Base-by-base conservation (phyloP, 2,113 vertebrate genomes). In the Eclectus roratus region DNA sequence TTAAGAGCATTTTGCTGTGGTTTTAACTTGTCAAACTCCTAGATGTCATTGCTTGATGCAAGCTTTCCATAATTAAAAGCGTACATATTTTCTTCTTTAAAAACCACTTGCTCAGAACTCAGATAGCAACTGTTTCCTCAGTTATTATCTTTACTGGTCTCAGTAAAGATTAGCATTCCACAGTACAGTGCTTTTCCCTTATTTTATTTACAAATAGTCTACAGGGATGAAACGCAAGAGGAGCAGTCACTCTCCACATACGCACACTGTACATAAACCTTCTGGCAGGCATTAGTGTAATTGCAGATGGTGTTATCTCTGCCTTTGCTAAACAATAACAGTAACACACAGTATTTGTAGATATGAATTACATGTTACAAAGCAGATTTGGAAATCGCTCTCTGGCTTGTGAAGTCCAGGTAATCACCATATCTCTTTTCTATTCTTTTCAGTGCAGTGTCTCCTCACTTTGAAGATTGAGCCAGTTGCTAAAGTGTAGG, bases 301-400 rank as follows among this genome's bases (percentile, higher is more conserved):
- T 1, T 52, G 66, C 43, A 52, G 58, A 5, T 10, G 25, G 46
- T 1, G 33, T 2, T 6, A n/a, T 9, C 50, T 79, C 37, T 68
- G 61, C 27, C 44, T 52, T 43, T 46, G 31, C 43, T 47, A n/a
- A 31, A 53, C 41, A 47, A 5, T 1, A 16, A 7, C 46, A 88
- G 56, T 28, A 64, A 20, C 61, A 13, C 14, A 17, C 12, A 9
- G 18, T 13, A 41, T 4, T 15, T 9, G 18, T 15, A 33, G 8
- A 10, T 21, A 44, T 3, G 27, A 64, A 44, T 39, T 39, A 46
- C 27, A 13, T 5, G 23, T 33, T 12, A 9, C 20, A 24, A 39
- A 43, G 64, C 6, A 1, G 41, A 12, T 0, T 12, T 9, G 10
- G n/a, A 70, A 29, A 31, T 43, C 2, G 0, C 23, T 56, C 20